Conservation (phyloP, 2,797 vertebrate species). For the Simalia tracyae region DNA sequence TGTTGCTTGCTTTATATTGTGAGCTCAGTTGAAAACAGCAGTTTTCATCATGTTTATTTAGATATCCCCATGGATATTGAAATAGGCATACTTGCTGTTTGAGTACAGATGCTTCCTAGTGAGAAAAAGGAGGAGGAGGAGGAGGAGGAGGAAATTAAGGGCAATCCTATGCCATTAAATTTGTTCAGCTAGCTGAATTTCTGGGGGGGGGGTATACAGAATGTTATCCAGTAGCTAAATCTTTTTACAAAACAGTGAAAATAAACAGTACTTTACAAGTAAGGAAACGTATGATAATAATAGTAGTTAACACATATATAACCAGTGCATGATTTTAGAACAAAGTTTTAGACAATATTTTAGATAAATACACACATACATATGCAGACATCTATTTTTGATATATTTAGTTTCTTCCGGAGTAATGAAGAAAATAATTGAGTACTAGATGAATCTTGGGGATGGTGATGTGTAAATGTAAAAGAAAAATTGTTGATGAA, state of each 20-base stretch:
- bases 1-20: conserved; percentile 67
- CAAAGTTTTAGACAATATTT: conserved; percentile 22
- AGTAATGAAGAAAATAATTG: neutral
- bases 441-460: neutral
- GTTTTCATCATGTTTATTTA: conserved; percentile 63
- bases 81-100: conserved; percentile 64
- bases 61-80: conserved; percentile 61
- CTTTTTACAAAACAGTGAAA: conserved; percentile 56
- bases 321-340: neutral
- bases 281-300: conserved; percentile 32
- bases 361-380: neutral
- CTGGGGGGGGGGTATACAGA: conserved; percentile 59
- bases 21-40: conserved; percentile 68
- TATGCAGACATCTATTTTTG: neutral
- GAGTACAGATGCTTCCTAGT: conserved; percentile 68
- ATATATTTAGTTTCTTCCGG: neutral
- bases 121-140: conserved; percentile 53
- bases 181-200: conserved; percentile 50
- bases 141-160: conserved; percentile 72
- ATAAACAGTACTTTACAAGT: conserved; percentile 47
- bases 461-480: neutral
- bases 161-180: conserved; percentile 68
- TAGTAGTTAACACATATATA: conserved; percentile 4
- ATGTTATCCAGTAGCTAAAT: conserved; percentile 54
- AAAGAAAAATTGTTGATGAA: conserved; percentile 10